Evolutionary conservation across 2,888 invertebrate species (phyloP), one percentile per base, ranked within the genome.

Genomic region (Spilosoma lubricipeda): DNA sequence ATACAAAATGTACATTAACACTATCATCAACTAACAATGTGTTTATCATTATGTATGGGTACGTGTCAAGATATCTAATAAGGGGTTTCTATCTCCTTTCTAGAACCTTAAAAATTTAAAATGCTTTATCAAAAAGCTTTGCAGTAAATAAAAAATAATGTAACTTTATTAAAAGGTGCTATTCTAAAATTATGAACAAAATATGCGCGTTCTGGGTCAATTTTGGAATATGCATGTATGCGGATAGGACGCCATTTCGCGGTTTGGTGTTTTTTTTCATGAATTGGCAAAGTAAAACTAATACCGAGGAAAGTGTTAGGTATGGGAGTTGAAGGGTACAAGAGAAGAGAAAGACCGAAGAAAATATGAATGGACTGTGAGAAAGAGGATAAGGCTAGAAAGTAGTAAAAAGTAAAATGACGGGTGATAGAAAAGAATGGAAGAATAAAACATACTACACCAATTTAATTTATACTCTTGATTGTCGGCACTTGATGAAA

Each of bases 1-100:
- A 84, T 76, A 45, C 79, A 79, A 63, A 71, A 76, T 67, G 65
- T 76, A 72, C 23, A 73, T 68, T 59, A 63, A 48, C 33, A 69
- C 27, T n/a, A 52, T 56, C n/a, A 27, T 27, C n/a, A 69, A 63
- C 48, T 52, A 66, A 27, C 4, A 27, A 42, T 42, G 27, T 67
- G 45, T n/a, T 42, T 27, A 45, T 45, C n/a, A 11, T 59, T 59
- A 59, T 27, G 27, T 27, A 27, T 59, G 3, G 4, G n/a, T 56
- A 56, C 3, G 56, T 15, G 27, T 13, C 15, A 27, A 59, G 15
- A 27, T n/a, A 59, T 27, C 27, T 59, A 59, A 27, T 27, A 56
- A 56, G 11, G 13, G n/a, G 30, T 7, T 63, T 30, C 4, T 63
- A 30, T 30, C 63, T 30, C 63, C 63, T 63, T 30, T 30, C 18